phyloP scores from a whole-genome alignment of 1,140 invertebrate genomes.

The Tetranychus urticae region DNA sequence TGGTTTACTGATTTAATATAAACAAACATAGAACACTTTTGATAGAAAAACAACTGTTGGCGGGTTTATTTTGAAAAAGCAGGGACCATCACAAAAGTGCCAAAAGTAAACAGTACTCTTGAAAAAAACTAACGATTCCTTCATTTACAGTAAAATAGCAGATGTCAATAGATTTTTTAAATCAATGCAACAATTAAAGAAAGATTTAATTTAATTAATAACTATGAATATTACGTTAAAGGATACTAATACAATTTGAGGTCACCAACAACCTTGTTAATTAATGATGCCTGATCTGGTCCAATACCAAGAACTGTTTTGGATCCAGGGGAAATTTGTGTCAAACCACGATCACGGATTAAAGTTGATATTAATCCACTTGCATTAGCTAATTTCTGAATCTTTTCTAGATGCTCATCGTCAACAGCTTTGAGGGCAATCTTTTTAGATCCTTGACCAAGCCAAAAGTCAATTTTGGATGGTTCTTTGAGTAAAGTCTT shows the following conservation, averaged over 20 bases:
- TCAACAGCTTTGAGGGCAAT: conserved; percentile 40
- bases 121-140: no score
- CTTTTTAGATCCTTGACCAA: conserved; percentile 50
- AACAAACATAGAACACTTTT: no score
- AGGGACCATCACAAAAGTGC: no score
- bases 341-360: conserved; percentile 65
- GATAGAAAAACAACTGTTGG: no score
- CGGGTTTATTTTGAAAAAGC: no score
- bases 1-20: no score
- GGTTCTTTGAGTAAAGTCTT: conserved; percentile 34
- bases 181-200: no score
- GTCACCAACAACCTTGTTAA: neutral
- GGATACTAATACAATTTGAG: neutral
- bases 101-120: no score
- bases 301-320: conserved; percentile 70
- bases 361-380: conserved; percentile 41
- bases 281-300: conserved; percentile 22
- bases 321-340: conserved; percentile 60
- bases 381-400: conserved; percentile 39
- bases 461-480: conserved; percentile 42
- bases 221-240: no score
- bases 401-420: conserved; percentile 27
- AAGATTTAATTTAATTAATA: no score
- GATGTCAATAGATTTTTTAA: no score
- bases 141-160: no score